Percentiles rank a stretch among this genome's conserved stretches.
Evolutionary conservation across 2,888 invertebrate species (phyloP).

Genomic region (Hedya salicella): DNA sequence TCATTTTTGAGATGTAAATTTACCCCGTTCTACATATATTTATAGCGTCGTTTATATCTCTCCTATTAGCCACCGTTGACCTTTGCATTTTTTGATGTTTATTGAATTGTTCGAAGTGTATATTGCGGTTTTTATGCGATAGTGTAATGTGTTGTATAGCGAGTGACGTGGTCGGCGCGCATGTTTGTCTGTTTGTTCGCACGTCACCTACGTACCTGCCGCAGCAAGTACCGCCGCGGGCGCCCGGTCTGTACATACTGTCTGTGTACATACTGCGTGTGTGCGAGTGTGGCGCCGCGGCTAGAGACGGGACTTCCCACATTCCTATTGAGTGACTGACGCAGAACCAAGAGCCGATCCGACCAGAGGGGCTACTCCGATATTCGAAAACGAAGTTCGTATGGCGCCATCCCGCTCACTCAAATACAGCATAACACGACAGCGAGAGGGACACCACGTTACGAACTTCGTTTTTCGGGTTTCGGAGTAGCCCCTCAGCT

Average conservation of each 20-base stretch:
- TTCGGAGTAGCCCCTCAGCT: too few species aligned
- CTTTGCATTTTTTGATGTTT: slow-evolving; percentile 79
- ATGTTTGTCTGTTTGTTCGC: slow-evolving; percentile 23
- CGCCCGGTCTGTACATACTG: neutral
- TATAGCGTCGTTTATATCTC: slow-evolving; percentile 78
- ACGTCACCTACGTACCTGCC: slow-evolving; percentile 38
- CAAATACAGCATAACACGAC: too few species aligned
- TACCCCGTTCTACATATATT: slow-evolving; percentile 78
- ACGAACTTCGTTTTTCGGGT: too few species aligned
- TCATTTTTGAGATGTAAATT: slow-evolving; percentile 83
- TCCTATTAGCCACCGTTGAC: slow-evolving; percentile 76
- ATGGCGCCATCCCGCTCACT: too few species aligned
- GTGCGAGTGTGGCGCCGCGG: neutral
- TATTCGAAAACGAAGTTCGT: too few species aligned
- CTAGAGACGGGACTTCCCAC: neutral
- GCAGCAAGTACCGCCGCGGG: slow-evolving; percentile 16
- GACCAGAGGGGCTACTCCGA: too few species aligned
- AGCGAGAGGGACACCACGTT: too few species aligned
- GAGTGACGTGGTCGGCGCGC: slow-evolving; percentile 20
- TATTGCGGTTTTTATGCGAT: slow-evolving; percentile 58
- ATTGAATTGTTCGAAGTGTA: slow-evolving; percentile 69
- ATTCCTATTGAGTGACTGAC: too few species aligned
- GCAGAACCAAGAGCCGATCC: too few species aligned
- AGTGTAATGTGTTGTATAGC: slow-evolving; percentile 48
- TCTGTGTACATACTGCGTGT: neutral